Base-by-base conservation (phyloP, 2,888 invertebrate species). In the Anthophora plumipes region DNA sequence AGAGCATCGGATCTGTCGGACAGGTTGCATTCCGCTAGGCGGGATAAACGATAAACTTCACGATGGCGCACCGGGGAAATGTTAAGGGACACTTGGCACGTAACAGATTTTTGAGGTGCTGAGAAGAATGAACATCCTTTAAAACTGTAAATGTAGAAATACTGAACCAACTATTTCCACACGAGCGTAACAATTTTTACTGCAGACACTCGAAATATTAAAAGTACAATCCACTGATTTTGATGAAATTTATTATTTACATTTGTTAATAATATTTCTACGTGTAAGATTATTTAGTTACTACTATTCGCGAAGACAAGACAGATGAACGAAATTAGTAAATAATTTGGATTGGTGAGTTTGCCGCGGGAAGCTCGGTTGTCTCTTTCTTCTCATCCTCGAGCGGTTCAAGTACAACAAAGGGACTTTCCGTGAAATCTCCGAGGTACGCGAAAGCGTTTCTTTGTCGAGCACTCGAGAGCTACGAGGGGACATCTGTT, bases 401-500 rank as follows among this genome's bases (percentile, higher is more conserved):
- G 71, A 73, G 80, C 70, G 81, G 46, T 86, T 80, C 78, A 57
- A 84, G 83, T 77, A 78, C 85, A 75, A 86, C 86, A 88, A 89
- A 89, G 84, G 85, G 85, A 31, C 89, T 81, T 85, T 78, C 82
- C 87, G 67, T 77, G 78, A 85, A 87, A 82, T 85, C 87, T 85
- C 85, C 70, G 79, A 85, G 82, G 87, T 84, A 86, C 82, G 75
- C 83, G 74, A 77, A 71, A 75, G 78, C 83, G 54, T 82, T 82
- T 88, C 86, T 87, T 87, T 87, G 87, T 84, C 80, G 67, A 86
- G 82, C 86, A 88, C 87, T 87, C 81, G 82, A 83, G 81, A 81
- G 70, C 77, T 60, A 75, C 77, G 74, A 80, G 77, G 83, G 80
- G 86, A 87, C 87, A 88, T 87, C 87, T 88, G 87, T 87, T 87